phyloP scores from a whole-genome alignment of 1,140 invertebrate species.

The Acromyrmex heyeri region DNA sequence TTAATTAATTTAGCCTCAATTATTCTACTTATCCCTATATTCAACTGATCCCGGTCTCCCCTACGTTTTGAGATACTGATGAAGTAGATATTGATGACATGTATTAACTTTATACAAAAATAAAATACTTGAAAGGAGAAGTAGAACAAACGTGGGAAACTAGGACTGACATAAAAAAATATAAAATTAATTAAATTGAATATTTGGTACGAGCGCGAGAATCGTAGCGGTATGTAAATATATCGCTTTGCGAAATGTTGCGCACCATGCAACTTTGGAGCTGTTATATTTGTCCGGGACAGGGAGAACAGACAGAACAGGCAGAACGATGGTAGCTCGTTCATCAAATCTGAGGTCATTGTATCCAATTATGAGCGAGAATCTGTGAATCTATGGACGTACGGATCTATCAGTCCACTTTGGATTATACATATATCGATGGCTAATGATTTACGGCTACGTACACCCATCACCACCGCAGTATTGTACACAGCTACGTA shows the following conservation, averaged over 20 bases:
- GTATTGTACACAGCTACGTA: constrained; percentile 20
- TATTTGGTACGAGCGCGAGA: not conserved
- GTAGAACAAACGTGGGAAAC: not conserved
- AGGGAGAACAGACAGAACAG: not conserved
- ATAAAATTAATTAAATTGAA: not conserved
- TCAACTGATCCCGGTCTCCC: no score
- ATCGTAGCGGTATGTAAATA: not conserved
- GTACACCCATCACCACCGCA: constrained; percentile 15
- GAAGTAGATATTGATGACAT: not conserved
- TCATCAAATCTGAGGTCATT: constrained; percentile 42
- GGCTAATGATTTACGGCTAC: constrained; percentile 36
- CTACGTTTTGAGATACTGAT: not conserved
- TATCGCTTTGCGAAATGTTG: not conserved
- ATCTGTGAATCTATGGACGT: constrained; percentile 47
- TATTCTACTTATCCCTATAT: no score
- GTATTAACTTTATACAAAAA: not conserved
- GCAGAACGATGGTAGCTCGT: not conserved
- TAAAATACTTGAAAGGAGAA: not conserved
- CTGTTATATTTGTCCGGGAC: not conserved
- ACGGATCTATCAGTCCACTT: constrained; percentile 39
- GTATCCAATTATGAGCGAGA: constrained; percentile 52
- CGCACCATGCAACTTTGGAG: not conserved
- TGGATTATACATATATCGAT: constrained; percentile 34
- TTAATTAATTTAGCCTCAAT: no score
- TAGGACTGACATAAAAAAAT: not conserved